A percentile compares a stretch with the other conserved stretches of the same genome.
Evolutionary conservation across 2,797 vertebrate species (phyloP).

Genomic region (Tarsius wallacei): DNA sequence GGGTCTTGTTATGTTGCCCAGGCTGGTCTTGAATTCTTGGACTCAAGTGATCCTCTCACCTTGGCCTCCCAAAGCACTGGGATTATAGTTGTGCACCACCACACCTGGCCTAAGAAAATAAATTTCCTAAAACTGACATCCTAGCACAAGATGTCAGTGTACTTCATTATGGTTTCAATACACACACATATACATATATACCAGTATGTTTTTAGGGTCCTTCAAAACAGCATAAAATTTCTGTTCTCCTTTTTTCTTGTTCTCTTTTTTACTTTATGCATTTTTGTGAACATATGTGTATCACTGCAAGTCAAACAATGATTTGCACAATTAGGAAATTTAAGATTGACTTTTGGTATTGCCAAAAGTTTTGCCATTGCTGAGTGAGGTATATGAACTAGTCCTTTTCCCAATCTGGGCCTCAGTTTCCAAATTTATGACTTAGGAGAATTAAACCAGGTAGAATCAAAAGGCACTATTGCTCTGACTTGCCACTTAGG

Average conservation of each 20-base stretch:
- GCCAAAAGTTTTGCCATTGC: neutral
- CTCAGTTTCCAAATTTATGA: neutral
- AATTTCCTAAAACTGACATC: neutral
- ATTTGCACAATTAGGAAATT: neutral
- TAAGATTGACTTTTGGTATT: conserved; percentile 10
- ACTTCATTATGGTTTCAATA: neutral
- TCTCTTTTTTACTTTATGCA: neutral
- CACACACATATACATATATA: too few relatives aligned
- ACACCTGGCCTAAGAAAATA: too few relatives aligned
- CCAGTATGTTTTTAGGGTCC: neutral
- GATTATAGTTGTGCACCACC: too few relatives aligned
- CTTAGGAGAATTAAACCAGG: neutral
- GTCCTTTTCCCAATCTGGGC: neutral
- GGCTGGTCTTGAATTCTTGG: too few relatives aligned
- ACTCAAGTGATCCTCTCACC: too few relatives aligned
- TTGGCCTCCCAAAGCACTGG: too few relatives aligned
- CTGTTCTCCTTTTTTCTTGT: neutral
- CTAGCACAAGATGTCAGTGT: neutral
- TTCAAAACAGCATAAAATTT: conserved; percentile 47
- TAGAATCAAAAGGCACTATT: neutral
- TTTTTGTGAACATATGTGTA: neutral
- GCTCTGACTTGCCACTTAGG: neutral
- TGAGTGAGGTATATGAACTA: neutral
- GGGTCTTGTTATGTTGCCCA: too few relatives aligned
- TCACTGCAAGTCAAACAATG: neutral